These are phyloP conservation scores for Microctonus hyperodae DNA, from an alignment of 2,888 invertebrate genomes.

Conservation along the genomic window DNA sequence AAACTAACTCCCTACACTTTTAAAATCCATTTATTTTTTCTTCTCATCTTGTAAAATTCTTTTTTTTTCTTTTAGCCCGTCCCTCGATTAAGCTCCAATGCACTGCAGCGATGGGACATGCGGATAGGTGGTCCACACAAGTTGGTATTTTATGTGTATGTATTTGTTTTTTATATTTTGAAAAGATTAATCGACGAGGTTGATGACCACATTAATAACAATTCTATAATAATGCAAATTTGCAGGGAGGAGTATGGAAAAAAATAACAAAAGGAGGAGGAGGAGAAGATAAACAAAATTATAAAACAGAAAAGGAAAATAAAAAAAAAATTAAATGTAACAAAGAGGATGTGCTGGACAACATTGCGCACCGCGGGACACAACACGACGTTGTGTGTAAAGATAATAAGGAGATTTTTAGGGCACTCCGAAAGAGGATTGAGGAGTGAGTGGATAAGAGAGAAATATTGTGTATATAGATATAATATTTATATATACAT, in stretches of 20 bases:
- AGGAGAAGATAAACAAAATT: not conserved
- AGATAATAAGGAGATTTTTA: constrained; percentile 29
- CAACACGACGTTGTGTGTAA: constrained; percentile 10
- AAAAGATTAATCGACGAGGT: constrained; percentile 21
- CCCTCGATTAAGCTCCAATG: constrained; percentile 8
- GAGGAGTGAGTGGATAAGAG: constrained; percentile 14
- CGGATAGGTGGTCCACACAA: constrained; percentile 2
- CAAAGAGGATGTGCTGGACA: not conserved
- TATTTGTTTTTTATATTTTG: not conserved
- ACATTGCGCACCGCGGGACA: constrained; percentile 24
- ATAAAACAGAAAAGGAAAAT: not conserved
- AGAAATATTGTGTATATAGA: too few relatives aligned
- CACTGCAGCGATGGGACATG: constrained; percentile 1
- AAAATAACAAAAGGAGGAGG: not conserved
- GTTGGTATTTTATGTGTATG: not conserved
- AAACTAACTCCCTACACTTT: constrained; percentile 10
- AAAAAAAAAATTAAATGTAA: constrained; percentile 2
- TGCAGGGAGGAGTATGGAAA: not conserved
- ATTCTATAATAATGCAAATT: not conserved
- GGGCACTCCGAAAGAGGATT: constrained; percentile 15
- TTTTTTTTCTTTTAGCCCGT: not conserved
- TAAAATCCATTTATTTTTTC: constrained; percentile 1
- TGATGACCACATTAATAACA: constrained; percentile 24
- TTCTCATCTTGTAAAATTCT: not conserved
- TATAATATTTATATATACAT: not conserved